Evolutionary conservation across 2,113 vertebrate species (phyloP).

Genomic region (Tympanuchus pallidicinctus): DNA sequence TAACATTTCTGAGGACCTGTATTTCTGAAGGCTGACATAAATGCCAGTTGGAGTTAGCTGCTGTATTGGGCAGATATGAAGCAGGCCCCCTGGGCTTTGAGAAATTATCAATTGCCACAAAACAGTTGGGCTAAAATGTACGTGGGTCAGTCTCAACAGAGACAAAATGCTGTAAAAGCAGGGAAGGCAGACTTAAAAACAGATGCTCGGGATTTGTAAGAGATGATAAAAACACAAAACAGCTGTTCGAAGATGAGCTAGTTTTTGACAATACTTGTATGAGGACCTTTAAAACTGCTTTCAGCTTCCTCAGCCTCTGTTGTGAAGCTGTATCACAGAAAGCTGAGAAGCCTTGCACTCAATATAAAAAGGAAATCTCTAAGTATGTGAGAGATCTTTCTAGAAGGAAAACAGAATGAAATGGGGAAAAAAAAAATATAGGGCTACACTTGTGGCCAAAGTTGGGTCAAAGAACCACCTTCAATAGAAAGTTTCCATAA

Average conservation of each 20-base stretch:
- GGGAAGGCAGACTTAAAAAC: neutral
- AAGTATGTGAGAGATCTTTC: neutral
- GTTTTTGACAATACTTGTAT: neutral
- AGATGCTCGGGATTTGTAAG: neutral
- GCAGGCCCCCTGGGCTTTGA: neutral
- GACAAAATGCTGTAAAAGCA: neutral
- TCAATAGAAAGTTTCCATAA: neutral
- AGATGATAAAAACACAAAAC: neutral
- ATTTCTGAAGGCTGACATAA: conserved; percentile 6
- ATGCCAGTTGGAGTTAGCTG: neutral
- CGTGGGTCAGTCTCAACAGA: neutral
- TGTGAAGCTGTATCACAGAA: neutral
- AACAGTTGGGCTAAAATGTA: neutral
- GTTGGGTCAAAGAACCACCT: neutral
- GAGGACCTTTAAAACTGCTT: neutral
- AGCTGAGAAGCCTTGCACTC: neutral
- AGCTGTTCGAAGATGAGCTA: neutral
- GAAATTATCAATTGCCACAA: neutral
- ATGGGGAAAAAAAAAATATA: rapidly evolving
- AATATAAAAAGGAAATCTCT: neutral
- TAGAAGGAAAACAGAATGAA: neutral
- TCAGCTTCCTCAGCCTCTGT: neutral
- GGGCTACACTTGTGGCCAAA: neutral
- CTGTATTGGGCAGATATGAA: neutral
- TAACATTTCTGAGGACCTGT: neutral